Evolutionary conservation across 2,797 vertebrate species (phyloP).

Genomic region (Decapterus maruadsi): DNA sequence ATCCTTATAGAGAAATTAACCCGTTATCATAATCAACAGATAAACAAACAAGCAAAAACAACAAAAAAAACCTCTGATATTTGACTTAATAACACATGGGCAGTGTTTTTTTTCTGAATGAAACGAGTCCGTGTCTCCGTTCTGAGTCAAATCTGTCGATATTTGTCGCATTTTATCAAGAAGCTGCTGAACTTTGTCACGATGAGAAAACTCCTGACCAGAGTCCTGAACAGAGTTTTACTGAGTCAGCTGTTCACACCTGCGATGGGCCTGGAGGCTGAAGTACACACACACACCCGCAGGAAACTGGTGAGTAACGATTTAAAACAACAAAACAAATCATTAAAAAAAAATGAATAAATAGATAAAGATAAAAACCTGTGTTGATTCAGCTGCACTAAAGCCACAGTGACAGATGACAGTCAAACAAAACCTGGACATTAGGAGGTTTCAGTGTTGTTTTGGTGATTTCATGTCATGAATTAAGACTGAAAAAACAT

Average conservation of each 20-base stretch:
- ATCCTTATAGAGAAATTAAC: not conserved
- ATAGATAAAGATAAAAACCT: no score
- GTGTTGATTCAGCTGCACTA: no score
- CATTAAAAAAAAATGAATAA: no score
- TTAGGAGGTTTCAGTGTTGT: fast-evolving
- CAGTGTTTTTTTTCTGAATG: slow-evolving; percentile 9
- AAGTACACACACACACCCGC: slow-evolving; percentile 42
- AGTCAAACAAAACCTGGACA: not conserved
- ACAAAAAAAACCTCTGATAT: not conserved
- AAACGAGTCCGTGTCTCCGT: not conserved
- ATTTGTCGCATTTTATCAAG: slow-evolving; percentile 45
- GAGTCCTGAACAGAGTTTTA: slow-evolving; percentile 65
- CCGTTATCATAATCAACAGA: fast-evolving
- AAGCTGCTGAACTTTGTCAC: slow-evolving; percentile 52
- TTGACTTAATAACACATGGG: not conserved
- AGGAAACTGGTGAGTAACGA: slow-evolving; percentile 73
- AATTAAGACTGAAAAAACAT: not conserved
- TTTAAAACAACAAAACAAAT: no score
- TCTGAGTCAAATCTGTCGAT: not conserved
- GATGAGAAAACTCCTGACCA: slow-evolving; percentile 72
- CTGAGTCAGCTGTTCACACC: slow-evolving; percentile 34
- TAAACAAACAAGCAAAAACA: no score
- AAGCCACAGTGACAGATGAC: no score
- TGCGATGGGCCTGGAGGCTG: slow-evolving; percentile 52
- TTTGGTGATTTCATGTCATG: not conserved